Conservation (phyloP, 2,797 vertebrate species). For the Enteromius argenteus region DNA sequence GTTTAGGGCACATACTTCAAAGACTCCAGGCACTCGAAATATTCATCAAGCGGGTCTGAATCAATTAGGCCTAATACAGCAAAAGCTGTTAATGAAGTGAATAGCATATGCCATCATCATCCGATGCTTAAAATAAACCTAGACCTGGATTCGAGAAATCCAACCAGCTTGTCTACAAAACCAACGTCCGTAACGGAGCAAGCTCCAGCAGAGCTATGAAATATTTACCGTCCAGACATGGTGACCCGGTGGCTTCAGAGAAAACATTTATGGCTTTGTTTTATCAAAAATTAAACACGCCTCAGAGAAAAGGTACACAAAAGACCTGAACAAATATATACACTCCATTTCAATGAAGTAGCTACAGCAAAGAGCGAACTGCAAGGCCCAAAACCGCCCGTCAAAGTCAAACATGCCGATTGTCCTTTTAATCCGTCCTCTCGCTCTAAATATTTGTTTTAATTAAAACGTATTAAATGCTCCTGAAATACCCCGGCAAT, state of each 20-base stretch:
- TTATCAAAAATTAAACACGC: slow-evolving; percentile 61
- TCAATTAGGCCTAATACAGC: slow-evolving; percentile 41
- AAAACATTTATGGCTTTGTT: slow-evolving; percentile 55
- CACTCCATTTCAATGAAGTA: slow-evolving; percentile 51
- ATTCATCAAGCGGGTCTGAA: slow-evolving; percentile 46
- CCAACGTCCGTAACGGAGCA: background rate
- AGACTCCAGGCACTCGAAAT: slow-evolving; percentile 39
- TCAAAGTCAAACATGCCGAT: slow-evolving; percentile 19
- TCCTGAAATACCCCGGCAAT: slow-evolving; percentile 59
- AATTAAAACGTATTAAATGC: slow-evolving; percentile 63
- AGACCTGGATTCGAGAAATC: slow-evolving; percentile 5
- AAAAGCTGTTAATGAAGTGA: slow-evolving; percentile 39
- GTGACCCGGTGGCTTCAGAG: slow-evolving; percentile 46
- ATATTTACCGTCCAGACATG: slow-evolving; percentile 54
- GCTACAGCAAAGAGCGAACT: background rate
- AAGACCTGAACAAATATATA: slow-evolving; percentile 52
- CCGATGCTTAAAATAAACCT: slow-evolving; percentile 9
- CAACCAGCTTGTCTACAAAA: slow-evolving; percentile 13
- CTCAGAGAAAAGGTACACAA: slow-evolving; percentile 47
- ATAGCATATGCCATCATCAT: slow-evolving; percentile 17
- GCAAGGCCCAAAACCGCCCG: slow-evolving; percentile 19
- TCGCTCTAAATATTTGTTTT: slow-evolving; percentile 60
- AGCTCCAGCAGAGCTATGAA: slow-evolving; percentile 44
- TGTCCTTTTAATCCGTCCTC: slow-evolving; percentile 40
- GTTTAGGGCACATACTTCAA: slow-evolving; percentile 21